These are phyloP conservation scores for Diorhabda carinulata DNA, from an alignment of 1,140 invertebrate genomes.

Conservation along the genomic window DNA sequence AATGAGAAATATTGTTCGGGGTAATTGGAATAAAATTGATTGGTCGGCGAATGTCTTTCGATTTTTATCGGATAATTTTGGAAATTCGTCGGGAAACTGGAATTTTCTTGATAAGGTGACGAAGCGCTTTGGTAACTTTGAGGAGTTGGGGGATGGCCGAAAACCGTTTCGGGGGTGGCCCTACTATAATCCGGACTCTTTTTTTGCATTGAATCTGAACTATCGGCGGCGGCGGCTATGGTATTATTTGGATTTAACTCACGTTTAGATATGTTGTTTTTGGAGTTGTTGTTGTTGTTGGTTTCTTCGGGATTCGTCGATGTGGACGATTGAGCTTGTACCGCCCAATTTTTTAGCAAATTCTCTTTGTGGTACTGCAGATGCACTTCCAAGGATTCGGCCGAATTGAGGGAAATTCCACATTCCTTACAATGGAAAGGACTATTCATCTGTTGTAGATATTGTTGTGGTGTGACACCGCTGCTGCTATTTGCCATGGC, in stretches of 20 bases:
- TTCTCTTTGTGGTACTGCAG: slow-evolving; percentile 75
- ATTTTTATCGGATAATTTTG: slow-evolving; percentile 37
- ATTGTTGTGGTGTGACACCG: slow-evolving; percentile 45
- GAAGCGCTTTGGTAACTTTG: slow-evolving; percentile 58
- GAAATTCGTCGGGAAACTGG: slow-evolving; percentile 53
- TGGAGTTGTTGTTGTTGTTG: slow-evolving; percentile 61
- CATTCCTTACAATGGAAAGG: slow-evolving; percentile 69
- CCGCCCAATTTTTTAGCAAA: slow-evolving; percentile 70
- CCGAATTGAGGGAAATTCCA: slow-evolving; percentile 66
- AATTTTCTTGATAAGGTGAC: slow-evolving; percentile 56
- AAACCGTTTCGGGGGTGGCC: slow-evolving; percentile 54
- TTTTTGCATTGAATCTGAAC: slow-evolving; percentile 57
- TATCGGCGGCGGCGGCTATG: slow-evolving; percentile 58
- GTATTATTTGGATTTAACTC: slow-evolving; percentile 46
- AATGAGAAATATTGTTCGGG: slow-evolving; percentile 25
- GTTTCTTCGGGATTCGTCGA: slow-evolving; percentile 49
- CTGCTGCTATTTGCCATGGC: slow-evolving; percentile 42
- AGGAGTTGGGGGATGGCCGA: slow-evolving; percentile 57
- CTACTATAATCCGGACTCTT: slow-evolving; percentile 56
- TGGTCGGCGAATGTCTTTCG: slow-evolving; percentile 43
- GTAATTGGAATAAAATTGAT: slow-evolving; percentile 23
- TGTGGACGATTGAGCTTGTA: slow-evolving; percentile 47
- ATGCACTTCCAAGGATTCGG: slow-evolving; percentile 72
- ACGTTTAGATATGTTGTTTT: slow-evolving; percentile 48
- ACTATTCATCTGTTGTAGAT: slow-evolving; percentile 46